Percentiles rank a stretch among this genome's conserved stretches.
Conservation (phyloP, 1,140 invertebrate species). For the Rhyacophila brunnea region DNA sequence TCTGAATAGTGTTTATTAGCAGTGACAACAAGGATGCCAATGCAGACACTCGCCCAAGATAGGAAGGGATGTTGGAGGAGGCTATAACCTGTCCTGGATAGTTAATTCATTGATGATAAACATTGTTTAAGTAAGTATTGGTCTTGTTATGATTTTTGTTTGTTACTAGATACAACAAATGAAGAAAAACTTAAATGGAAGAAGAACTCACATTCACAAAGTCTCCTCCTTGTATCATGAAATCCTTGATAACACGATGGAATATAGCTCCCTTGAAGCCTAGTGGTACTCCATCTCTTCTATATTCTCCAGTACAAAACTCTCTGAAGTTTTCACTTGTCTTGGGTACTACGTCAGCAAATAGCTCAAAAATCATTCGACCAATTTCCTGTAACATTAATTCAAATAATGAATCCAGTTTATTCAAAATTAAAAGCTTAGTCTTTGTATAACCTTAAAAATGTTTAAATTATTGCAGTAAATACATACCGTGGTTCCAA, state of each 20-base stretch:
- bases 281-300: slow-evolving; percentile 89
- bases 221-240: slow-evolving; percentile 99
- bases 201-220: slow-evolving; percentile 84
- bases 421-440: not conserved
- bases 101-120: too few relatives aligned
- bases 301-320: slow-evolving; percentile 95
- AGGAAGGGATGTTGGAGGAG: too few relatives aligned
- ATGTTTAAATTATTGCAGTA: slow-evolving; percentile 1
- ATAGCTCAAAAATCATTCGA: slow-evolving; percentile 94
- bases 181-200: slow-evolving; percentile 17
- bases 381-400: slow-evolving; percentile 70
- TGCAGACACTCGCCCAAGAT: too few relatives aligned
- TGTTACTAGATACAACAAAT: too few relatives aligned
- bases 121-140: too few relatives aligned
- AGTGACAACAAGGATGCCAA: too few relatives aligned
- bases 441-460: not conserved
- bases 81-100: too few relatives aligned
- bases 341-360: slow-evolving; percentile 94
- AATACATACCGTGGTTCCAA: slow-evolving; percentile 81
- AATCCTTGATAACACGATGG: slow-evolving; percentile 97
- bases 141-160: too few relatives aligned
- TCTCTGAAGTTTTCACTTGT: slow-evolving; percentile 99
- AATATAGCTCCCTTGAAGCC: slow-evolving; percentile 96
- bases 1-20: too few relatives aligned
- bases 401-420: not conserved